Percentiles rank a stretch among this genome's conserved stretches.
Conservation (phyloP, 2,113 vertebrate genomes). For the Brienomyrus brachyistius region DNA sequence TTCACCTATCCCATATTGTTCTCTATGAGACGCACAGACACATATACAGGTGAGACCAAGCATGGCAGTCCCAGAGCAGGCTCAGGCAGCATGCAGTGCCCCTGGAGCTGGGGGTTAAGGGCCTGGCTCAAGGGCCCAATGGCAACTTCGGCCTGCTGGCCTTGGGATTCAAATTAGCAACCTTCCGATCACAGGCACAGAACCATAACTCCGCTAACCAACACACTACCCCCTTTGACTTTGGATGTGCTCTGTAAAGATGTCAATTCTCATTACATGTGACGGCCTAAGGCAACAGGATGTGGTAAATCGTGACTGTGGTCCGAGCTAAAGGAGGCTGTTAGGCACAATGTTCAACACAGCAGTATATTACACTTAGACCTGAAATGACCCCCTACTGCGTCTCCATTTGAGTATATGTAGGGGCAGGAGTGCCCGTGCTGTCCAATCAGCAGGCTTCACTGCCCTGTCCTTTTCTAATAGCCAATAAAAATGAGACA, state of each 20-base stretch:
- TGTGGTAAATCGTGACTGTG: not conserved
- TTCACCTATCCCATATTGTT: not conserved
- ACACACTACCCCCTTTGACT: not conserved
- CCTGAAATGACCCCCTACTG: not conserved
- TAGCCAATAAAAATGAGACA: slow-evolving; percentile 6
- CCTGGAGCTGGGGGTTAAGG: not conserved
- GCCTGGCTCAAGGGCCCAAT: not conserved
- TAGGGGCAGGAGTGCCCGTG: not conserved
- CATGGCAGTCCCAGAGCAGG: not conserved
- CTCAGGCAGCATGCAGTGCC: not conserved
- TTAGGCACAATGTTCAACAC: not conserved
- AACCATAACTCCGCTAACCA: not conserved
- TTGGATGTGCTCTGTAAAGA: not conserved
- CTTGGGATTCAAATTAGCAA: not conserved
- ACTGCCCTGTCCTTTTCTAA: not conserved
- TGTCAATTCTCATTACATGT: not conserved
- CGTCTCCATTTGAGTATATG: not conserved
- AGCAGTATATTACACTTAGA: slow-evolving; percentile 4
- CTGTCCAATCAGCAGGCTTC: not conserved
- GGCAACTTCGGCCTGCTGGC: not conserved
- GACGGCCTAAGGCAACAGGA: not conserved
- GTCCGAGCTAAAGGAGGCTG: not conserved
- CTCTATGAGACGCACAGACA: not conserved
- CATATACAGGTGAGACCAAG: not conserved
- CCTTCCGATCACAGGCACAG: not conserved